phyloP scores from a whole-genome alignment of 1,140 invertebrate species.

The Cepaea nemoralis region DNA sequence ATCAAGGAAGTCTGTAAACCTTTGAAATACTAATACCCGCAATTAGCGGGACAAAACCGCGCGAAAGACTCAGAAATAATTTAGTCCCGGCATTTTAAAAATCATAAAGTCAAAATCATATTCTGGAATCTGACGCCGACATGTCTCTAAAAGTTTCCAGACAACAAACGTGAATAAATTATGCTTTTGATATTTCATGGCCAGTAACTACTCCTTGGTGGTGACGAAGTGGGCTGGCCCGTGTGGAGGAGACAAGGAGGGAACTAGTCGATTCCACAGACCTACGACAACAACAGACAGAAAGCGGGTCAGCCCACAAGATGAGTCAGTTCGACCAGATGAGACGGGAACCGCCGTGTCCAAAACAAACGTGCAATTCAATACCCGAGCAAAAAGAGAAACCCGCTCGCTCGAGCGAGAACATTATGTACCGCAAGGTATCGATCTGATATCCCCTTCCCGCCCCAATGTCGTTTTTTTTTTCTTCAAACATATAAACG shows the following conservation, averaged over 20 bases:
- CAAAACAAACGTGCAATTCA: background rate
- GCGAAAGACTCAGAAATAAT: too few species aligned
- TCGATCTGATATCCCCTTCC: background rate
- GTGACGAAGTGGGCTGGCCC: background rate
- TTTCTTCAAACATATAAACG: too few species aligned
- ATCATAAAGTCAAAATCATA: too few species aligned
- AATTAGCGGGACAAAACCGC: too few species aligned
- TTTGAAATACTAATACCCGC: too few species aligned
- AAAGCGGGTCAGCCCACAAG: background rate
- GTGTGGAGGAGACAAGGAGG: background rate
- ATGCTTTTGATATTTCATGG: slow-evolving; percentile 17
- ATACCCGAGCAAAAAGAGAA: background rate
- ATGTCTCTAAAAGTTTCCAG: background rate
- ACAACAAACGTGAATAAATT: slow-evolving; percentile 34
- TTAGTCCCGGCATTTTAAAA: too few species aligned
- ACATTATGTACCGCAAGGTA: background rate
- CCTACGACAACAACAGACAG: background rate
- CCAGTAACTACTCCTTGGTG: background rate
- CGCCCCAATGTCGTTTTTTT: background rate
- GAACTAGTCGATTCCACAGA: background rate
- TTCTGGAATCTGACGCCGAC: too few species aligned
- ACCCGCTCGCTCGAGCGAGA: background rate
- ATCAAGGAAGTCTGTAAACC: too few species aligned
- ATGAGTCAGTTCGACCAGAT: background rate
- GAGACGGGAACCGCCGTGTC: background rate